These are phyloP conservation scores for Abramis brama DNA, from an alignment of 2,113 vertebrate genomes.

Conservation along the genomic window DNA sequence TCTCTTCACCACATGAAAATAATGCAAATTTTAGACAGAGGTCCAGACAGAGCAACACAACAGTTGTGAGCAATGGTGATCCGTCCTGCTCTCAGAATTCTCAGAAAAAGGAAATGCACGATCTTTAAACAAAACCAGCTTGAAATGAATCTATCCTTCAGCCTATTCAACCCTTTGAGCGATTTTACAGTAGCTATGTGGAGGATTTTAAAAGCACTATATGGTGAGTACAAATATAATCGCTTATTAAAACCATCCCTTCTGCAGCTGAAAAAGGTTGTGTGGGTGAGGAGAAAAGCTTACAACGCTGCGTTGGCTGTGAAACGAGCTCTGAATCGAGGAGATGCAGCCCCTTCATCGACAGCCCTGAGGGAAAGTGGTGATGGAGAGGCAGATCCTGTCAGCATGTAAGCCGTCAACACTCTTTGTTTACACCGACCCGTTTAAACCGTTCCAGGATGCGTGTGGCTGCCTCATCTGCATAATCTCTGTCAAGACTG, in stretches of 20 bases:
- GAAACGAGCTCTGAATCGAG: conserved; percentile 43
- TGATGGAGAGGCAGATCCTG: conserved; percentile 13
- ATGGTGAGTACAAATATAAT: conserved; percentile 25
- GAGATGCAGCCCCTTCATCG: not conserved
- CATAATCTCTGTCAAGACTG: conserved; percentile 47
- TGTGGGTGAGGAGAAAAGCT: conserved; percentile 48
- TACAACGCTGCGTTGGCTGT: conserved; percentile 26
- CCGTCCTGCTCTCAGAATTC: not conserved
- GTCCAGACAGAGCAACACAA: too few species aligned
- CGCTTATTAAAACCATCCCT: conserved; percentile 10
- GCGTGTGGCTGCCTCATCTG: conserved; percentile 35
- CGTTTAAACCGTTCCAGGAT: conserved; percentile 36
- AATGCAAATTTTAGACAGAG: not conserved
- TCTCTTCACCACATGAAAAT: not conserved
- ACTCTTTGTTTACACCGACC: conserved; percentile 44
- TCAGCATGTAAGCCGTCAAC: conserved; percentile 34
- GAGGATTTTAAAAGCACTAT: conserved; percentile 30
- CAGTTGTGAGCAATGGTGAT: not conserved
- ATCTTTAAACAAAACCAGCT: conserved; percentile 8
- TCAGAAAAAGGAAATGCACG: not conserved
- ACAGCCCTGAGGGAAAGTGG: conserved; percentile 40
- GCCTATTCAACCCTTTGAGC: conserved; percentile 34
- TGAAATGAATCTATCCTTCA: conserved; percentile 37
- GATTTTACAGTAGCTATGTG: conserved; percentile 40
- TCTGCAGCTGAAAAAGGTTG: conserved; percentile 34